Percentiles rank a stretch among this genome's conserved stretches.
Evolutionary conservation across 2,113 vertebrate genomes (phyloP).

Genomic region (Irena cyanogastra): DNA sequence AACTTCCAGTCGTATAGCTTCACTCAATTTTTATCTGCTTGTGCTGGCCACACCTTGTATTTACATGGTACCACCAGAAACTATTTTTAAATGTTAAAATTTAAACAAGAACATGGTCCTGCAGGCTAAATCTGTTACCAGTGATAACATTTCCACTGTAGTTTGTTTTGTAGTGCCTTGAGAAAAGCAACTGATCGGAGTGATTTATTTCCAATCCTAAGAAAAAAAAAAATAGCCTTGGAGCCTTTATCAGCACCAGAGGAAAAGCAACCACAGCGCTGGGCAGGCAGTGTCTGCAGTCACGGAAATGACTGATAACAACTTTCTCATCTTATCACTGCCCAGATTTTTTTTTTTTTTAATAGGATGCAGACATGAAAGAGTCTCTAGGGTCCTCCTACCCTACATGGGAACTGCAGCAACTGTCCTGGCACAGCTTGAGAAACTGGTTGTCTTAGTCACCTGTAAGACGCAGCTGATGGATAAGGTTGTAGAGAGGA

Average conservation of each 20-base stretch:
- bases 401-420: background rate
- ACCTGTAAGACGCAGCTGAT: rapidly evolving
- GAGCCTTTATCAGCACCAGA: background rate
- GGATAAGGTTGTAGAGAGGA: background rate
- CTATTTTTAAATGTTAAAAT: background rate
- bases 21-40: background rate
- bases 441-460: background rate
- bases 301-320: background rate
- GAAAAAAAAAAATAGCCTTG: background rate
- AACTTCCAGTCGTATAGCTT: background rate
- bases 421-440: background rate
- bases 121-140: constrained; percentile 23
- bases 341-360: background rate
- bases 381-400: background rate
- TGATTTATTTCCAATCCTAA: constrained; percentile 17
- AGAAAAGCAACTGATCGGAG: constrained; percentile 14
- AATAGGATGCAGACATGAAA: background rate
- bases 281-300: background rate
- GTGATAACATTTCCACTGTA: constrained; percentile 20
- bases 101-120: background rate
- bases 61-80: background rate
- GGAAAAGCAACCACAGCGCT: background rate
- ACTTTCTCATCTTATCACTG: background rate
- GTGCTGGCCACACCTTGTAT: background rate
- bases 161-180: background rate